Base-by-base conservation (phyloP, 2,797 vertebrate species). In the Jordanella pulchra region DNA sequence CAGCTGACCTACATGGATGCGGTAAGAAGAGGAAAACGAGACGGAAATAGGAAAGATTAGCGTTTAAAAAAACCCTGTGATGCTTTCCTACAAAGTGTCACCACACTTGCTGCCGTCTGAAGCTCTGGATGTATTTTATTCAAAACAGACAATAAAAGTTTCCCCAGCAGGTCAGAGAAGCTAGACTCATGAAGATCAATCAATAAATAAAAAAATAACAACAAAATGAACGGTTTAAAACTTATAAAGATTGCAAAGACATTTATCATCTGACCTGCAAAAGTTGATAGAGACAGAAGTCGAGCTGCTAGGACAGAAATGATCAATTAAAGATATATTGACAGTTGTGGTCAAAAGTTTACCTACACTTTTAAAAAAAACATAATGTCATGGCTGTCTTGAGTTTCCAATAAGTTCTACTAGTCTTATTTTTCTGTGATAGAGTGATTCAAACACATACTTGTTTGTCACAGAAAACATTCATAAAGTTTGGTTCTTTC, bases 1-100 rank as follows among this genome's bases (percentile, higher is more conserved):
- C 97, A 99, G 89, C 91, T 99, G 87, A 99, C 97, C 23, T 99
- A 97, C 83, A 97, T 98, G 96, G 97, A 99, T 13, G 96, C 97
- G 2, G 97, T 99, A 89, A 75, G 96, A 72, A 48, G 66, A 60
- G 30, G 53, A 63, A 25, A 69, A 61, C 2, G 55, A 42, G 28
- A 18, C 14, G 60, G 18, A 72, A 65, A 65, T 63, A 39, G 1
- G 17, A 54, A 48, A 45, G 50, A 9, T 72, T 70, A 58, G 18
- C 4, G 11, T 10, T 15, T n/a, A n/a, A 3, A 47, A 58, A 69
- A 25, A 60, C 27, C 53, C 15, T 42, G 44, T 0, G 1, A 53
- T 71, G 27, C 32, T 51, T 61, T 47, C 63, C 42, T 23, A 39
- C 25, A 35, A 63, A 42, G 42, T n/a, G 32, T n/a, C 21, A 35